Base-by-base conservation (phyloP, 2,113 vertebrate genomes). In the Spilogale gracilis region DNA sequence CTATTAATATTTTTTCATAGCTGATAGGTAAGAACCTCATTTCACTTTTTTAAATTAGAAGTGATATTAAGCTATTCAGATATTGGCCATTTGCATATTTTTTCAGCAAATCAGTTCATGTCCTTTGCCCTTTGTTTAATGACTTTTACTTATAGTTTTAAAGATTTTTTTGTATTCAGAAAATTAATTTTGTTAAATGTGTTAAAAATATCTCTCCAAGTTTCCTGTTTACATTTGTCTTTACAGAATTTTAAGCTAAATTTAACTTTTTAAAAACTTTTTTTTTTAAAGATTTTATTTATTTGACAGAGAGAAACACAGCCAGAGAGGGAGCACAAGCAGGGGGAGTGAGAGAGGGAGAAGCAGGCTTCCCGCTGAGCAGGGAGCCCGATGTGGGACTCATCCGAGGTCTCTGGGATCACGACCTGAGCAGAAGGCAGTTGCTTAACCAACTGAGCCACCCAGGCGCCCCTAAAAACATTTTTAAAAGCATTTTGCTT, bases 181-280 rank as follows among this genome's bases (percentile, higher is more conserved):
- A 78, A 78, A 74, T 45, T 94, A 91, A 91, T 87, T 92, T 91
- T 27, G 23, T 87, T 52, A 81, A 10, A 73, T 82, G n/a, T 91
- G 54, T 67, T 86, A 48, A 82, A 85, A 84, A 78, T 84, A 20
- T 86, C 78, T 56, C 73, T 91, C 27, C 63, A 48, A 91, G 56
- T 87, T 94, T 91, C 88, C 81, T 83, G 43, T 76, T 92, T 92
- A 82, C 7, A 11, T 69, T 92, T 96, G 58, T 17, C n/a, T 92
- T 78, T 83, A 54, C 9, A 88, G 69, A 54, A 88, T 67, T 69
- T 88, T 54, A 83, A 82, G 45, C 84, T 38, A 38, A 38, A 88
- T 52, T 89, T 83, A 87, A 45, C 67, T 67, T 54, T 45, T 60
- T 6, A 91, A 81, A 61, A 50, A 50, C 43, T 27, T 76, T 76